Base-by-base conservation (phyloP, 2,797 vertebrate genomes). In the Bradypus variegatus region DNA sequence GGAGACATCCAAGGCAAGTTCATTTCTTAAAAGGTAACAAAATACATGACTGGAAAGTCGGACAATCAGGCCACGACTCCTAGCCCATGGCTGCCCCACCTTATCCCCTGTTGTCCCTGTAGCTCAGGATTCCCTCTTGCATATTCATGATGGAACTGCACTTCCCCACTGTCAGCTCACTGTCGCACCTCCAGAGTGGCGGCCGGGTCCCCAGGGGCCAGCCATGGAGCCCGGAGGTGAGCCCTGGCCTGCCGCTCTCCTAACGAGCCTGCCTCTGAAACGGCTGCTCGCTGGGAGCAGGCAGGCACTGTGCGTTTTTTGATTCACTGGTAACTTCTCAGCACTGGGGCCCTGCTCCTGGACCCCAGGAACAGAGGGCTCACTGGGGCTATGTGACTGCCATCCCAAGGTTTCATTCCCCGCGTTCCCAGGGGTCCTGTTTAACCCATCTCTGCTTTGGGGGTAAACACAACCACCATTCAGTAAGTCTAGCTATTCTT, bases 31-130 rank as follows among this genome's bases (percentile, higher is more conserved):
- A 91, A 96, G 86, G 62, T 86, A 94, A 85, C 89, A 94, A 94
- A 95, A 89, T 55, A 27, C 91, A 53, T 90, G 88, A 88, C 8
- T 85, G 85, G 89, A 89, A 93, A 94, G 89, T 75, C 92, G 90
- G 93, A 93, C 95, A 95, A 93, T 89, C 90, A 87, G 95, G 94
- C 93, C 95, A 6, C 0, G 94, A 95, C 94, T 92, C 86, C 78
- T 78, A 38, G 62, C 72, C 67, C 27, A 67, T 31, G 31, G 69
- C n/a, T 85, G 92, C 92, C 90, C 81, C 93, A 73, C 88, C 90
- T 64, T 79, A 92, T 67, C 84, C 91, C 89, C 86, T 82, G n/a
- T 21, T 21, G 75, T 91, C 91, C 92, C 90, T 12, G 19, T 62
- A 77, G 82, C 82, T 92, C 89, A 93, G 89, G 86, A 88, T 89